Base-by-base conservation (phyloP, 1,140 invertebrate species). In the Scaptomyza hsui region DNA sequence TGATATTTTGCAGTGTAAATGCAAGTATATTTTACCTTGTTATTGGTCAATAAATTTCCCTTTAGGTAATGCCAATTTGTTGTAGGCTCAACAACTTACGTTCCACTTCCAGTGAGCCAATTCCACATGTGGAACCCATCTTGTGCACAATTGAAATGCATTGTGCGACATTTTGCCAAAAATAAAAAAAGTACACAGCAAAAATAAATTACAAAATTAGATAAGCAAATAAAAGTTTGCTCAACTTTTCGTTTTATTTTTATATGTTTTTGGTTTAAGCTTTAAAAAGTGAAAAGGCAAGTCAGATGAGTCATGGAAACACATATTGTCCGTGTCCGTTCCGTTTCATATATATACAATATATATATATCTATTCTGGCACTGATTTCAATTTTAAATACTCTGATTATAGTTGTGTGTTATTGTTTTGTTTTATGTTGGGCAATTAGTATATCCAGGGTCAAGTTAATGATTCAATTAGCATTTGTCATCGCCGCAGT, bases 381-480 rank as follows among this genome's bases (percentile, higher is more conserved):
- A 18, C 10, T 52, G 61, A 64, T 44, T 64, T 39, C 60, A 49
- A n/a, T 49, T 56, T 49, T 32, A 24, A 37, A 55, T 26, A 53
- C 26, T 37, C 32, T n/a, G 42, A 47, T 37, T 60, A 53, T 21
- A 48, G 35, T 48, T 32, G 16, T 42, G 63, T 37, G 18, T 42
- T 56, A 53, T 71, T 79, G 59, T 60, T 61, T 44, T 56, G 56
- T 78, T 82, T 83, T 78, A 83, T 83, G 80, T 83, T 86, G 76
- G 72, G 62, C 79, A 85, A 85, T 85, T 85, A 85, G 63, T 60
- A 6, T 59, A 42, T 21, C 39, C 80, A 85, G 80, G 80, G 81
- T 85, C 82, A 85, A 51, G 73, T 81, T 86, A 85, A 85, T 85
- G 81, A 85, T 85, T 85, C 81, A 85, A 85, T 85, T 85, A 85